These are phyloP conservation scores for Gallirallus australis DNA, from an alignment of 2,797 vertebrate species.

Conservation along the genomic window DNA sequence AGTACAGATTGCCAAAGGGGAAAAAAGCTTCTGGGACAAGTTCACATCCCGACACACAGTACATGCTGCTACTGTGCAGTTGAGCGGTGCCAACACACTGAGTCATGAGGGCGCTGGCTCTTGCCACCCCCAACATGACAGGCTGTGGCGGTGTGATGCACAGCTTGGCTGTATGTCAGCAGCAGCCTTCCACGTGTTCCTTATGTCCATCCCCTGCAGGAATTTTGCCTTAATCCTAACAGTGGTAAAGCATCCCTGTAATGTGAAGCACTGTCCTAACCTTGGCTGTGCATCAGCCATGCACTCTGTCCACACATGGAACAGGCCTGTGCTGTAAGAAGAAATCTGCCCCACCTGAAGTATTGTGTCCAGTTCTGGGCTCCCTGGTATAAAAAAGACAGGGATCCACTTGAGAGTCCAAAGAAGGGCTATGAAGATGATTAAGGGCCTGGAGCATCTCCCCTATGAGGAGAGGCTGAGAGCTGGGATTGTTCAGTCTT, in stretches of 20 bases:
- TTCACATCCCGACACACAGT: neutral
- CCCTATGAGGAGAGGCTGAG: too few relatives aligned
- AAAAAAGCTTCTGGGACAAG: neutral
- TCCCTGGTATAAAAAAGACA: too few relatives aligned
- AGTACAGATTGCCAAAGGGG: neutral
- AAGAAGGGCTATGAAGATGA: too few relatives aligned
- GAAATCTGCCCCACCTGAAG: fast-evolving
- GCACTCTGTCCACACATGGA: fast-evolving
- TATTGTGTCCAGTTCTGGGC: too few relatives aligned
- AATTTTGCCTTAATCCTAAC: neutral
- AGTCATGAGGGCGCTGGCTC: neutral
- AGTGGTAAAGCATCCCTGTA: neutral
- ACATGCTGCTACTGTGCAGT: neutral
- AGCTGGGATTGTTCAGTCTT: too few relatives aligned
- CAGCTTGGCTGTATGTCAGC: neutral
- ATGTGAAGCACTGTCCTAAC: neutral
- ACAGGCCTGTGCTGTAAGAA: neutral
- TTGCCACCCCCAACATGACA: neutral
- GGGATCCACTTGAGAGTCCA: too few relatives aligned
- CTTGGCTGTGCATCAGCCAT: fast-evolving
- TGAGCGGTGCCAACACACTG: neutral
- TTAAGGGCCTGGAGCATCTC: too few relatives aligned
- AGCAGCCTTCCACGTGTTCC: fast-evolving
- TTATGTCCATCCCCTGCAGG: neutral
- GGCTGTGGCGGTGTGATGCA: neutral